Percentiles rank a stretch among this genome's conserved stretches.
phyloP scores from a whole-genome alignment of 2,888 invertebrate species.

The Germaria angustata region DNA sequence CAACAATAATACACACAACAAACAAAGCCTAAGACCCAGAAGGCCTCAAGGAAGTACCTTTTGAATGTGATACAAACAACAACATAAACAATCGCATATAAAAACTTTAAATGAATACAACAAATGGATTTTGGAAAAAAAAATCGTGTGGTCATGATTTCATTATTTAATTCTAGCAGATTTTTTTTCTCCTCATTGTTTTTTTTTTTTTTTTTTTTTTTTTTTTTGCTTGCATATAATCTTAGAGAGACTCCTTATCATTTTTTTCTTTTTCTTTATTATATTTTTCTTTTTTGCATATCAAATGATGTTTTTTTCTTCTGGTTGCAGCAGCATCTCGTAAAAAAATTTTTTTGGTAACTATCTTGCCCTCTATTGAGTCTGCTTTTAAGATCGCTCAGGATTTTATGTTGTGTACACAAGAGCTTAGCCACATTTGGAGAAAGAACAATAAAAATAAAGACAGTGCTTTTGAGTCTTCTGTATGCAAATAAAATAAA shows the following conservation, averaged over 20 bases:
- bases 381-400: slow-evolving; percentile 41
- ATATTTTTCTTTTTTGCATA: slow-evolving; percentile 68
- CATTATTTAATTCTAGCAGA: slow-evolving; percentile 67
- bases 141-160: slow-evolving; percentile 71
- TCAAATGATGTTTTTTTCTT: slow-evolving; percentile 73
- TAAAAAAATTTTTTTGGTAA: slow-evolving; percentile 32
- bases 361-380: slow-evolving; percentile 62
- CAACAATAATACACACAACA: slow-evolving; percentile 45
- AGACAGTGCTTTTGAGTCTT: slow-evolving; percentile 33
- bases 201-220: slow-evolving; percentile 20
- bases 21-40: slow-evolving; percentile 36
- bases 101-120: slow-evolving; percentile 46
- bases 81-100: slow-evolving; percentile 34
- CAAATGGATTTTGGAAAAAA: slow-evolving; percentile 47
- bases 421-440: slow-evolving; percentile 74
- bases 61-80: slow-evolving; percentile 35
- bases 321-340: slow-evolving; percentile 47
- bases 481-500: slow-evolving; percentile 37
- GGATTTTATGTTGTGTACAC: slow-evolving; percentile 72
- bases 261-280: slow-evolving; percentile 26
- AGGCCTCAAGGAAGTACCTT: slow-evolving; percentile 59
- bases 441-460: slow-evolving; percentile 65
- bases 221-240: slow-evolving; percentile 54
- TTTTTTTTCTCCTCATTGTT: slow-evolving; percentile 41
- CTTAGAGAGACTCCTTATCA: slow-evolving; percentile 52